Percentiles rank a stretch among this genome's conserved stretches.
phyloP scores from a whole-genome alignment of 2,888 invertebrate species.

The Lissocephala sabroskyi region DNA sequence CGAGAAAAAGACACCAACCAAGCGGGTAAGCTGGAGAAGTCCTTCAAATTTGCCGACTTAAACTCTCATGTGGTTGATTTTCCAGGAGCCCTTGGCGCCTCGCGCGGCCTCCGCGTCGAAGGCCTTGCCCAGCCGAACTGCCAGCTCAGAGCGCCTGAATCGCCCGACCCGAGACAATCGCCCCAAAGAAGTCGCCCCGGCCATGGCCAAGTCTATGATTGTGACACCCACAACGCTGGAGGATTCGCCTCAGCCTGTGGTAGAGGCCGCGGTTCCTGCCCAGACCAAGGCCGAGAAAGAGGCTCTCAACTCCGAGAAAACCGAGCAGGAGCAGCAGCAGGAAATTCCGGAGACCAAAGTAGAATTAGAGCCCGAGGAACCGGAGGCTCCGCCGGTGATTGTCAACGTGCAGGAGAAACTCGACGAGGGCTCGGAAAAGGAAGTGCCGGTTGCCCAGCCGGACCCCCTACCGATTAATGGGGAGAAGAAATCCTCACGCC shows the following conservation, averaged over 20 bases:
- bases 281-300: constrained; percentile 72
- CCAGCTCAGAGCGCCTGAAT: constrained; percentile 47
- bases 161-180: constrained; percentile 40
- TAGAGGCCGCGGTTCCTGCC: constrained; percentile 10
- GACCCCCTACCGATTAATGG: constrained; percentile 5
- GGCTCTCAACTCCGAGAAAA: constrained; percentile 70
- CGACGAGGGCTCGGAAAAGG: constrained; percentile 66
- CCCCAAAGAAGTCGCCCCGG: constrained; percentile 34
- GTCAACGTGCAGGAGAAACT: constrained; percentile 65
- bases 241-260: constrained; percentile 3
- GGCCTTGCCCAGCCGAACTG: constrained; percentile 44
- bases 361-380: constrained; percentile 44
- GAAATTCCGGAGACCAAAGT: constrained; percentile 20
- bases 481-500: constrained; percentile 49
- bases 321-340: constrained; percentile 48
- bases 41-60: neutral
- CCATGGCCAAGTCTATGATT: constrained; percentile 61
- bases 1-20: constrained; percentile 68
- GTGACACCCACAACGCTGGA: constrained; percentile 23
- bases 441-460: constrained; percentile 43
- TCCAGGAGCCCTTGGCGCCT: constrained; percentile 48
- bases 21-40: constrained; percentile 50
- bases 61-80: neutral
- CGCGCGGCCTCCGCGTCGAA: constrained; percentile 49
- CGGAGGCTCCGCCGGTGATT: constrained; percentile 5